Percentiles rank a stretch among this genome's conserved stretches.
These are phyloP conservation scores for Panonychus citri DNA, from an alignment of 1,140 invertebrate genomes.

Conservation along the genomic window DNA sequence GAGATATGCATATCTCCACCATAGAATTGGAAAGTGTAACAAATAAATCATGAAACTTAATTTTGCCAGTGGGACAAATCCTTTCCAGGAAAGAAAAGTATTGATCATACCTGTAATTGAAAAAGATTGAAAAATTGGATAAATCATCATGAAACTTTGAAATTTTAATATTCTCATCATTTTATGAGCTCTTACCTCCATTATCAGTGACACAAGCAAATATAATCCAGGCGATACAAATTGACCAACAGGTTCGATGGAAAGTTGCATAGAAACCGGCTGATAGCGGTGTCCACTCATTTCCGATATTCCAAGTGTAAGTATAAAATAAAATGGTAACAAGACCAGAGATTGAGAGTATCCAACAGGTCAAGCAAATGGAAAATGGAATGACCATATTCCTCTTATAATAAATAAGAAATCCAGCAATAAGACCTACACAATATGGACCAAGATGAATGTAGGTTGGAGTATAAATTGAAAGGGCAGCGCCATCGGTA, in stretches of 20 bases:
- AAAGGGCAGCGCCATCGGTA: background rate
- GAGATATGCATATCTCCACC: conserved; percentile 30
- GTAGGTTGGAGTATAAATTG: conserved; percentile 12
- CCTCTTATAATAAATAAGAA: background rate
- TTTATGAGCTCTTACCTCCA: conserved; percentile 10
- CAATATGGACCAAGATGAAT: conserved; percentile 13
- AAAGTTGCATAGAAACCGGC: conserved; percentile 29
- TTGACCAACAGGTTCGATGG: conserved; percentile 21
- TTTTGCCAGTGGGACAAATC: conserved; percentile 56
- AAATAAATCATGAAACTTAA: conserved; percentile 75
- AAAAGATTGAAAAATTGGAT: background rate
- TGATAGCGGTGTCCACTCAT: conserved; percentile 13
- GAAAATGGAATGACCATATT: background rate
- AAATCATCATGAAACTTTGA: background rate
- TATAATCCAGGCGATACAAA: conserved; percentile 26
- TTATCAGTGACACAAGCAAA: conserved; percentile 23
- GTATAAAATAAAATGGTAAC: conserved; percentile 9
- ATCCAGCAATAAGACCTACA: conserved; percentile 3
- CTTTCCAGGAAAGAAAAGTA: conserved; percentile 46
- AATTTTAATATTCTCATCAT: background rate
- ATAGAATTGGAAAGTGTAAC: conserved; percentile 55
- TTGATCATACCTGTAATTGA: conserved; percentile 34
- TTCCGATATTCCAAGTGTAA: conserved; percentile 13
- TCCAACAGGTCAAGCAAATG: conserved; percentile 1
- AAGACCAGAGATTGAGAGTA: background rate